Base-by-base conservation (phyloP, 2,888 invertebrate species). In the Acleris literana region DNA sequence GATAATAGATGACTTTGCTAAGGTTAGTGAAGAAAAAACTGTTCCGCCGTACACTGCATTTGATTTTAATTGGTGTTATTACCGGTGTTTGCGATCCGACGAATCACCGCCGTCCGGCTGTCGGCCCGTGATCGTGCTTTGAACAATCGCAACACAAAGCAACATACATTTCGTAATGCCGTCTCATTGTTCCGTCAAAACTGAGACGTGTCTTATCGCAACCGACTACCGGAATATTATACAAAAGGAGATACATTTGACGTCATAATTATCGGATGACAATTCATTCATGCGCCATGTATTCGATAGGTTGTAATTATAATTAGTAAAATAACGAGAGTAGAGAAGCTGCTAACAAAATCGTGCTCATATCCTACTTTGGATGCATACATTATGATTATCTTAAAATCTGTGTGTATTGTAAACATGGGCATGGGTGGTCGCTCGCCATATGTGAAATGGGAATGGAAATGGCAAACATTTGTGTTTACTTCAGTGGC, bases 111-210 rank as follows among this genome's bases (percentile, higher is more conserved):
- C 51, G 55, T 62, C 66, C 56, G 48, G 44, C 52, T 52, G 22
- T 53, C 39, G 33, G 58, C 18, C 51, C 18, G 64, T 69, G 70
- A 71, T 73, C 70, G 70, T 69, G 65, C 60, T 62, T 60, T 71
- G 72, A 74, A 75, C 76, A 81, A 82, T 81, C 74, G 78, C 75
- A 39, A 55, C 57, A 65, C 65, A 66, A 66, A 66, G 66, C 56
- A 61, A 65, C 52, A 59, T 44, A 39, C 70, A 76, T 86, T 82
- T 83, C 75, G 83, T 80, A 86, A 87, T 77, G 70, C 68, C 71
- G 71, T 75, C 78, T 77, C 74, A 77, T 75, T 70, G 69, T 76
- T 77, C 70, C 74, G 73, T 74, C 76, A 72, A 79, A 65, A 79
- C 77, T 73, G 71, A 73, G 77, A 80, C 76, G 78, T 77, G 77